These are phyloP conservation scores for Aurelia aurita complex sp. Pacific DNA, from an alignment of 30 jellyfish, hydroid and myxozoan genomes.

Conservation along the genomic window DNA sequence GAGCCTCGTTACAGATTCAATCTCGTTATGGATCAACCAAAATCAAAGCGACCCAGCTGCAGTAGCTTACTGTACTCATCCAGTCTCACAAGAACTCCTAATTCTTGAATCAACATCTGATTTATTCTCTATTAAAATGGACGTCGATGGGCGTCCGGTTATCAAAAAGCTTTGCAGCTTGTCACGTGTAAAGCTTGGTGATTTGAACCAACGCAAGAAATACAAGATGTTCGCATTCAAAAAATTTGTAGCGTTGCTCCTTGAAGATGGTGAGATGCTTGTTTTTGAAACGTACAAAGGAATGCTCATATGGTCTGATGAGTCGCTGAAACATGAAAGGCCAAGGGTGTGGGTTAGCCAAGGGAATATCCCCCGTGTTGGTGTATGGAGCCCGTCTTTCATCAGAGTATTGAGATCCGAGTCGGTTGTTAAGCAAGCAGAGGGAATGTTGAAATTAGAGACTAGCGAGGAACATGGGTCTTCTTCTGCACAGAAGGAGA, in stretches of 20 bases:
- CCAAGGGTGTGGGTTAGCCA: constrained; percentile 77
- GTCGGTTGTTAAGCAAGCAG: constrained; percentile 81
- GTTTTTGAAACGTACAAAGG: constrained; percentile 84
- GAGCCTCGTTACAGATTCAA: constrained; percentile 75
- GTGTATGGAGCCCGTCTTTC: constrained; percentile 89
- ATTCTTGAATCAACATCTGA: constrained; percentile 76
- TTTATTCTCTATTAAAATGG: constrained; percentile 34
- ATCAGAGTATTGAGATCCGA: constrained; percentile 79
- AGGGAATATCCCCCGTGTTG: constrained; percentile 83
- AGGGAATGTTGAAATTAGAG: constrained; percentile 46
- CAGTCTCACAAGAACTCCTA: constrained; percentile 73
- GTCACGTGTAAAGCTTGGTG: constrained; percentile 41
- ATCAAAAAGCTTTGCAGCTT: constrained; percentile 47
- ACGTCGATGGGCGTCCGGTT: constrained; percentile 29
- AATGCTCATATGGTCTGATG: constrained; percentile 75
- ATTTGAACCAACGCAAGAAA: constrained; percentile 65
- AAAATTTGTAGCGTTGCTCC: constrained; percentile 62
- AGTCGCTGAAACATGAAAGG: constrained; percentile 46
- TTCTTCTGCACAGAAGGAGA: not conserved
- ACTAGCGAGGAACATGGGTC: not conserved
- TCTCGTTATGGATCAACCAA: constrained; percentile 89
- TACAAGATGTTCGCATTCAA: constrained; percentile 54
- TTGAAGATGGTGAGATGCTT: constrained; percentile 60
- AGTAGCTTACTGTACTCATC: constrained; percentile 75
- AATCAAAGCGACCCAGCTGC: constrained; percentile 45